A percentile compares a stretch with the other conserved stretches of the same genome.
These are phyloP conservation scores for Drosophila quadrilineata DNA, from an alignment of 1,140 invertebrate species.

Conservation along the genomic window DNA sequence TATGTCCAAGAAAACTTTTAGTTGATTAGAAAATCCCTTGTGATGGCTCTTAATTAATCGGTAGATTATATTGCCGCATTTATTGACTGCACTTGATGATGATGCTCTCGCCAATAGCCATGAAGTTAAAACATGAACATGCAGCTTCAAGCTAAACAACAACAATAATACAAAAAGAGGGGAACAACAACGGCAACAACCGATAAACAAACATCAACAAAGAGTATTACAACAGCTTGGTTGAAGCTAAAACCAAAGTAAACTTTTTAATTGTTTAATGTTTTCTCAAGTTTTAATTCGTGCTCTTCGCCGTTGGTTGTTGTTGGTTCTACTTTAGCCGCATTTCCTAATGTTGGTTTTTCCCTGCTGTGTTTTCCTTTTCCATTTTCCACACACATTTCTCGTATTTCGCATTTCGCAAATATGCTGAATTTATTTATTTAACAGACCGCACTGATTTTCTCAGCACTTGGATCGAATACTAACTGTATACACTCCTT, in stretches of 20 bases:
- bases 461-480: no score
- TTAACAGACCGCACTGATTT: no score
- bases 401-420: no score
- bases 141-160: not conserved
- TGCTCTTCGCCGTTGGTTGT: constrained; percentile 35
- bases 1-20: no score
- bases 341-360: constrained; percentile 29
- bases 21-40: no score
- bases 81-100: constrained; percentile 21
- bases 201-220: no score
- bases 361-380: constrained; percentile 13
- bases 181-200: constrained; percentile 33
- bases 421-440: no score
- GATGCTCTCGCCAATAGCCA: not conserved
- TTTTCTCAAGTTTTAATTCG: constrained; percentile 53
- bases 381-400: no score
- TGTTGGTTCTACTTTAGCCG: constrained; percentile 43
- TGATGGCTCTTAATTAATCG: constrained; percentile 11
- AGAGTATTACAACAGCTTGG: no score
- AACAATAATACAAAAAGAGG: constrained; percentile 29
- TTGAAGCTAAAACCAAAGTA: constrained; percentile 16
- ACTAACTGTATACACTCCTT: no score
- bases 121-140: constrained; percentile 5
- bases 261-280: constrained; percentile 77
- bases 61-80: constrained; percentile 13